Conservation (phyloP, 2,113 vertebrate genomes). For the Pardalotus punctatus region DNA sequence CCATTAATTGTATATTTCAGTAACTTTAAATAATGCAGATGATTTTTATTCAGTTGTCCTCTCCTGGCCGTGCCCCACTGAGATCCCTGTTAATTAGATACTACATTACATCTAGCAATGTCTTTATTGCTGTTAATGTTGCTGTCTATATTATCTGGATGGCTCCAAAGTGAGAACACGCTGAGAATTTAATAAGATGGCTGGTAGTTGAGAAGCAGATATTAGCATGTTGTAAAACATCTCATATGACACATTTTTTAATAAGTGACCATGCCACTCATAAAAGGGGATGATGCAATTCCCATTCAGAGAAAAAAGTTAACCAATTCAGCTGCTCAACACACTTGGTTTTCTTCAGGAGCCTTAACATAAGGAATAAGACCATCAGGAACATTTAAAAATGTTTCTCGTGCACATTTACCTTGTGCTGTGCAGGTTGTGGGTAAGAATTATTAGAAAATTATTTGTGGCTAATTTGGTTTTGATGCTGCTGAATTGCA, state of each 20-base stretch:
- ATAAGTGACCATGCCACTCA: not conserved
- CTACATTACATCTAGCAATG: constrained; percentile 15
- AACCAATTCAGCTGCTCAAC: not conserved
- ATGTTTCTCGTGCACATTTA: not conserved
- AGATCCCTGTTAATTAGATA: constrained; percentile 61
- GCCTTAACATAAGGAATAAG: not conserved
- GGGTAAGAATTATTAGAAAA: not conserved
- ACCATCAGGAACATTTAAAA: not conserved
- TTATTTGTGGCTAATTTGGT: not conserved
- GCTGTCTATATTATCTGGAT: constrained; percentile 28
- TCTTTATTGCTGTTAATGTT: constrained; percentile 52
- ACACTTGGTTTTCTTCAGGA: not conserved
- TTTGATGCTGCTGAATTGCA: not conserved
- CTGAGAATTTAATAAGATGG: constrained; percentile 56
- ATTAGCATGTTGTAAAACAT: constrained; percentile 10
- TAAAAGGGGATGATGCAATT: not conserved
- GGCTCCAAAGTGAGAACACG: not conserved
- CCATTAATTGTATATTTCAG: constrained; percentile 16
- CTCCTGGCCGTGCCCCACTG: constrained; percentile 8
- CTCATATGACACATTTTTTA: not conserved
- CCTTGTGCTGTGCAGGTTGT: not conserved
- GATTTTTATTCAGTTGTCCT: constrained; percentile 29
- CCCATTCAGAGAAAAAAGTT: not conserved
- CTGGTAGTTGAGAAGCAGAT: not conserved
- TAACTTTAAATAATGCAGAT: constrained; percentile 29